phyloP scores from a whole-genome alignment of 2,113 vertebrate genomes.

The Fregetta grallaria region DNA sequence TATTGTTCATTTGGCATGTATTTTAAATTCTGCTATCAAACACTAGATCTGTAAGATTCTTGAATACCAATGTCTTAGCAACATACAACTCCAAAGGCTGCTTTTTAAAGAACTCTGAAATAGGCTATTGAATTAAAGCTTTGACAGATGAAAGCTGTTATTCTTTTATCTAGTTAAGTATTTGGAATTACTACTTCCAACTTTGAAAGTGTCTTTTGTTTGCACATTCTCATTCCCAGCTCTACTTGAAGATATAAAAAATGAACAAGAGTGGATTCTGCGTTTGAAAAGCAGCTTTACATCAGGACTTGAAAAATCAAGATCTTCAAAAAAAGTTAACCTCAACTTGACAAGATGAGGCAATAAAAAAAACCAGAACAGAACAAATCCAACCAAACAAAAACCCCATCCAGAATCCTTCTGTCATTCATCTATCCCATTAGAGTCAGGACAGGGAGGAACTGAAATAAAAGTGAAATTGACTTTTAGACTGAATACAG shows the following conservation, averaged over 20 bases:
- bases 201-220: neutral
- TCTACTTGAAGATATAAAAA: neutral
- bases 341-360: neutral
- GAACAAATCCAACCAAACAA: neutral
- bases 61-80: neutral
- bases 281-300: neutral
- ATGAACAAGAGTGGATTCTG: neutral
- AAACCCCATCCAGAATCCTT: neutral
- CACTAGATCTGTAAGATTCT: neutral
- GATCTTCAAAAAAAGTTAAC: neutral
- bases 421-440: neutral
- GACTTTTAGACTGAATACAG: neutral
- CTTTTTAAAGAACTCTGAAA: neutral
- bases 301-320: neutral
- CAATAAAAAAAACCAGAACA: neutral
- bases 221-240: neutral
- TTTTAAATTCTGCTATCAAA: neutral
- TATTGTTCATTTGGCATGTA: accelerated
- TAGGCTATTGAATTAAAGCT: neutral
- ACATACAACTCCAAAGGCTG: neutral
- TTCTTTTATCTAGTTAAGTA: neutral
- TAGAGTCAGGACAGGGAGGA: neutral
- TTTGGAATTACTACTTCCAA: neutral
- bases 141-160: neutral
- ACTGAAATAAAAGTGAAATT: neutral